Evolutionary conservation across 23 tunicate species (phyloP), one percentile per base, ranked within the genome.

Genomic region (Trididemnum miniatum): DNA sequence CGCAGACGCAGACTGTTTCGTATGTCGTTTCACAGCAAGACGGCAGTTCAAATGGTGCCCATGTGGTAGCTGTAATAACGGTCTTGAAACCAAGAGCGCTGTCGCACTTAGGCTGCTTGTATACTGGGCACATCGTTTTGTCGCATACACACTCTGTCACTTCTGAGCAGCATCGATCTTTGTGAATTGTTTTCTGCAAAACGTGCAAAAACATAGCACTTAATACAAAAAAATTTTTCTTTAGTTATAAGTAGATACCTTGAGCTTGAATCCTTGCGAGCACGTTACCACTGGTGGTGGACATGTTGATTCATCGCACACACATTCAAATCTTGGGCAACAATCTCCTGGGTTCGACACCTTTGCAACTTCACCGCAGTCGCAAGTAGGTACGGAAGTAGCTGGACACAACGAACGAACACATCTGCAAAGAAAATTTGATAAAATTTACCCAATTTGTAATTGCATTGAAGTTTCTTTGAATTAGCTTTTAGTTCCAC

Each of bases 1-100:
- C 98, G 83, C 98, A 93, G 31, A 85, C 82, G 59, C 98, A 93
- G 25, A 93, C 89, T 84, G 79, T 81, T 80, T 93, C 98, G 52
- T 84, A 93, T 22, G 79, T 74, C 31, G 29, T 40, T 50, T 92
- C 89, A 37, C 98, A 93, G 76, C 98, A 93, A 27, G 83, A 5
- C 71, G 90, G 84, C 30, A 85, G 59, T 26, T 65, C 76, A 81
- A 69, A 85, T 25, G 87, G 71, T 35, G 71, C 35, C 91, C 98
- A 82, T 75, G 54, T 76, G 1, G 93, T 76, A 1, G 82, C 87
- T 7, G 98, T 93, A 23, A 92, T 80, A 36, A 93, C 73, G 12
- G 72, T 29, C 62, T 93, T 93, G 44, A 71, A 88, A 18, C 98
- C 98, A 31, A 34, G 80, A 12, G 72, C 34, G 20, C 77, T 79